Base-by-base conservation (phyloP, 2,113 vertebrate species). In the Theristicus caerulescens region DNA sequence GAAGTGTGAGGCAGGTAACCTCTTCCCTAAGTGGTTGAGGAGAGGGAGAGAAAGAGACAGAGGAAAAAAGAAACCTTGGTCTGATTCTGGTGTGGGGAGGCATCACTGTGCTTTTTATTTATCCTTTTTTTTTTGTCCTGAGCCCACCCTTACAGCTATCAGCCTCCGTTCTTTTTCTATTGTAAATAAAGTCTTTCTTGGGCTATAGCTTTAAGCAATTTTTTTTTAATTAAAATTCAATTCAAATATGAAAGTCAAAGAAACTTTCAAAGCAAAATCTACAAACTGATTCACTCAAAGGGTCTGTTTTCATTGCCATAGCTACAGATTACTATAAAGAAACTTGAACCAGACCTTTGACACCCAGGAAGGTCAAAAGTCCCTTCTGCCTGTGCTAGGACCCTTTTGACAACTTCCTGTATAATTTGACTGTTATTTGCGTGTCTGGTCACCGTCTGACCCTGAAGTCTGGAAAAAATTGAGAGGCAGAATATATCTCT, bases 281-380 rank as follows among this genome's bases (percentile, higher is more conserved):
- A 84, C 94, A 95, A 97, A 97, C 91, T 92, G 95, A 97, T 96
- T 97, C 95, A 96, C 93, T 98, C 97, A 97, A 96, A 97, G 87
- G 80, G 85, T 87, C 97, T 97, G 86, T 96, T 97, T 94, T 94
- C 88, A 98, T 98, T 98, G 95, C 98, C 97, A 97, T 95, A 97
- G 98, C 96, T 98, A 98, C 98, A 98, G 98, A 97, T 97, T 98
- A 97, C 95, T 98, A 96, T 96, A 97, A 98, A 98, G 98, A 98
- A 98, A 99, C 98, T 98, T 98, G 98, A 99, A 98, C 98, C 98
- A 98, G 98, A 98, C 98, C 98, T 98, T 97, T 98, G 98, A 98
- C 97, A 97, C 95, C 91, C 81, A 96, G 79, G 86, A 93, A 98
- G 98, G 98, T 98, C 98, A 98, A 74, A 98, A 98, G 98, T 98